Conservation (phyloP, 2,797 vertebrate genomes). For the Hyperoplus lanceolatus region DNA sequence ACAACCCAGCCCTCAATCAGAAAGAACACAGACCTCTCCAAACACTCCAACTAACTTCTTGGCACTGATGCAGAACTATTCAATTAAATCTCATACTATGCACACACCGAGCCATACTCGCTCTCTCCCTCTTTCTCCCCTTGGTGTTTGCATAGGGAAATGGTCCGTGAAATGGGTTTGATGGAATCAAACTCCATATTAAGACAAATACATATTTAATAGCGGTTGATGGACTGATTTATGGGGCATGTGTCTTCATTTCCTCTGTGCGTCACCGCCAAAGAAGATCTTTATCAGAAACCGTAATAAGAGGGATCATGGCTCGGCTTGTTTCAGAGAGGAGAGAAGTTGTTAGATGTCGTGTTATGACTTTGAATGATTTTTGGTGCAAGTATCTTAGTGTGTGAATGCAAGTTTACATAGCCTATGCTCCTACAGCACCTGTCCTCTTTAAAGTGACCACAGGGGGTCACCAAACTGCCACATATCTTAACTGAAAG, state of each 20-base stretch:
- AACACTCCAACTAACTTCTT: constrained; percentile 65
- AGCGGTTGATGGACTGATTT: constrained; percentile 71
- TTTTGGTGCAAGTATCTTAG: constrained; percentile 23
- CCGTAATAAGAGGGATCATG: constrained; percentile 49
- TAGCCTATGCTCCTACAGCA: background rate
- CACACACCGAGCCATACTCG: constrained; percentile 45
- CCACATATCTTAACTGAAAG: constrained; percentile 46
- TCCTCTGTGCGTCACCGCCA: constrained; percentile 44
- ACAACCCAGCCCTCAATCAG: constrained; percentile 45
- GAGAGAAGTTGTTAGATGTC: constrained; percentile 32
- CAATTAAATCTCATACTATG: constrained; percentile 75
- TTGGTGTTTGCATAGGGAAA: constrained; percentile 80
- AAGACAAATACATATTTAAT: constrained; percentile 78
- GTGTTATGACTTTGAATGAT: constrained; percentile 52
- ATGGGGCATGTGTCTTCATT: constrained; percentile 67
- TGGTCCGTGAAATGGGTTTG: constrained; percentile 81
- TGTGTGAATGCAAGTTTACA: background rate
- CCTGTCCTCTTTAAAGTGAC: background rate
- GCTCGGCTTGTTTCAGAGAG: constrained; percentile 52
- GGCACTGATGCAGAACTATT: constrained; percentile 78
- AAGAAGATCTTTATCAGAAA: constrained; percentile 65
- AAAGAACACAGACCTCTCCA: constrained; percentile 60
- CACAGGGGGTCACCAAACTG: constrained; percentile 75
- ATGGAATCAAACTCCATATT: constrained; percentile 80
- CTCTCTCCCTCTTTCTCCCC: constrained; percentile 36